These are phyloP conservation scores for Propithecus coquereli DNA, from an alignment of 2,113 vertebrate species.

Conservation along the genomic window DNA sequence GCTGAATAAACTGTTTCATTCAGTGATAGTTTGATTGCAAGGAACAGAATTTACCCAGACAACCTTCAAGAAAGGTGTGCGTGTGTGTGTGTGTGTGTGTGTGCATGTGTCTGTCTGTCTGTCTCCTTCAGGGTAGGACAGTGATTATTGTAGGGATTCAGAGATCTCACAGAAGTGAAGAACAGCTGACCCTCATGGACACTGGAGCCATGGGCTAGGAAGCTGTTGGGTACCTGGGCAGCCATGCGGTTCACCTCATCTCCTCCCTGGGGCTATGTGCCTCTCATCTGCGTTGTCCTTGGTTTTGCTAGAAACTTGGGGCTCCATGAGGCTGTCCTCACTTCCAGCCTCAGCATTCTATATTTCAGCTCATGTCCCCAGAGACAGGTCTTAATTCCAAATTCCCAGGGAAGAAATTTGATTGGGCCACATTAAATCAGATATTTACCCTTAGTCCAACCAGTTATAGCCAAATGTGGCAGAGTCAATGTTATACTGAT, in stretches of 20 bases:
- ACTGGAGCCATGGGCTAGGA: not conserved
- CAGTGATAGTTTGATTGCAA: not conserved
- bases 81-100: not conserved
- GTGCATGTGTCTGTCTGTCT: not conserved
- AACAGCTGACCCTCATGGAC: not conserved
- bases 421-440: not conserved
- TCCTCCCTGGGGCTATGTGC: not conserved
- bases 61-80: not conserved
- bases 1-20: not conserved
- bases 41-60: not conserved
- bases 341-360: not conserved
- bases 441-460: not conserved
- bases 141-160: not conserved
- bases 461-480: not conserved
- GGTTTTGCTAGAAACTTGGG: not conserved
- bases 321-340: not conserved
- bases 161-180: not conserved
- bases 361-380: not conserved
- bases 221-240: not conserved
- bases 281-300: not conserved
- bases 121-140: not conserved
- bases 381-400: not conserved
- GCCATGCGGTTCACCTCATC: not conserved
- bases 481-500: not conserved
- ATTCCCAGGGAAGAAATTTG: not conserved